Evolutionary conservation across 2,888 invertebrate genomes (phyloP).

Genomic region (Caenorhabditis japonica): DNA sequence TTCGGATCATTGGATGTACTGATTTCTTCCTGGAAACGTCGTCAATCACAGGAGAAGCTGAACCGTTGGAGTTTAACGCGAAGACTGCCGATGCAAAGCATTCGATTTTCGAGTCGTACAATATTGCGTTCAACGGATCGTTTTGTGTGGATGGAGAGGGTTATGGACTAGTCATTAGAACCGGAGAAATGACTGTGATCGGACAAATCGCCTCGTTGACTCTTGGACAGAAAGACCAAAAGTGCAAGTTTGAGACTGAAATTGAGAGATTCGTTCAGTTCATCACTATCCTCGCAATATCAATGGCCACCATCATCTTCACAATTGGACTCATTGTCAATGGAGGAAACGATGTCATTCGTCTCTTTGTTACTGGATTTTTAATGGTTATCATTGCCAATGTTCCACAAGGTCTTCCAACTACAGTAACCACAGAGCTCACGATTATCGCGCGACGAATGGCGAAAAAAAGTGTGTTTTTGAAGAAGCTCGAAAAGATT

Average conservation of each 20-base stretch:
- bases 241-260: constrained; percentile 65
- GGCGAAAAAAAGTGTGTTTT: constrained; percentile 63
- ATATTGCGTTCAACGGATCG: constrained; percentile 66
- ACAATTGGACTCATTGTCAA: constrained; percentile 59
- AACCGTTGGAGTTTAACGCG: constrained; percentile 66
- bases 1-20: constrained; percentile 59
- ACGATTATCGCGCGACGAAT: constrained; percentile 65
- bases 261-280: constrained; percentile 67
- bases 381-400: constrained; percentile 68
- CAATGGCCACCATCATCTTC: constrained; percentile 66
- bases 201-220: constrained; percentile 67
- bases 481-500: constrained; percentile 65
- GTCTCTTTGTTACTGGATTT: constrained; percentile 69
- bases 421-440: constrained; percentile 62
- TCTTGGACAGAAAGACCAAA: constrained; percentile 54
- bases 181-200: constrained; percentile 65
- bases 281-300: constrained; percentile 66
- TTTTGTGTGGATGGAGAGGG: constrained; percentile 73
- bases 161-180: constrained; percentile 67
- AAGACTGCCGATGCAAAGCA: constrained; percentile 53
- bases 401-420: constrained; percentile 68
- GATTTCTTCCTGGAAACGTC: constrained; percentile 70
- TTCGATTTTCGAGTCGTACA: constrained; percentile 62
- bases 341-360: constrained; percentile 58
- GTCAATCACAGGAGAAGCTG: constrained; percentile 71